A percentile compares a stretch with the other conserved stretches of the same genome.
Conservation (phyloP, 92 coral and sea anemone species). For the Zoanthus gigantus region DNA sequence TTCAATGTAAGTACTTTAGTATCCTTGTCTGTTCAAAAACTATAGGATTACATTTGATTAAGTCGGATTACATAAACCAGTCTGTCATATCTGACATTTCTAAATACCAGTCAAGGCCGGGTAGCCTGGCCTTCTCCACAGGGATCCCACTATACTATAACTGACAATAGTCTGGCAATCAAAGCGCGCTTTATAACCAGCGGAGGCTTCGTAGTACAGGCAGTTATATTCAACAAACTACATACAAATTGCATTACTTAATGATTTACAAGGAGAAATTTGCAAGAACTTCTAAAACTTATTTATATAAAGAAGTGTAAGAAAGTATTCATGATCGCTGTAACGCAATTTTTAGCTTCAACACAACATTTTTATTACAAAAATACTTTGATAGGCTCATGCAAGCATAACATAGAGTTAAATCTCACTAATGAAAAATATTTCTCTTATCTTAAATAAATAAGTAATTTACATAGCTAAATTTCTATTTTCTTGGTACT, state of each 20-base stretch:
- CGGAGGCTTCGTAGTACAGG: no score
- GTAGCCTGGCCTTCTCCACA: background rate
- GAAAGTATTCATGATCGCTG: background rate
- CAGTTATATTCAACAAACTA: no score
- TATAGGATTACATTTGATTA: no score
- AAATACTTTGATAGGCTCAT: slow-evolving; percentile 13
- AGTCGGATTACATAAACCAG: no score
- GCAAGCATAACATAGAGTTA: background rate
- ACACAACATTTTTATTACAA: slow-evolving; percentile 5
- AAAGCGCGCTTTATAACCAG: no score
- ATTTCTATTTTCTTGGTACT: background rate
- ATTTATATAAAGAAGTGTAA: background rate
- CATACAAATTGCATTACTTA: no score
- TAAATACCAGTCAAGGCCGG: background rate
- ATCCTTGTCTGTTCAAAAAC: no score
- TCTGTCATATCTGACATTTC: no score
- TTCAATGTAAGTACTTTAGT: no score
- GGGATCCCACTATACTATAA: background rate
- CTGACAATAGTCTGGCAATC: no score
- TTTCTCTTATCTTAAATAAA: slow-evolving; percentile 40
- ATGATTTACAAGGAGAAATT: background rate
- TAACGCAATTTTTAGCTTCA: background rate
- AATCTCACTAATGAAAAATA: slow-evolving; percentile 20
- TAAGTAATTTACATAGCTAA: slow-evolving; percentile 9
- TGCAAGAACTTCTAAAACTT: background rate